These are phyloP conservation scores for Lasioglossum morio DNA, from an alignment of 2,888 invertebrate species.

Conservation along the genomic window DNA sequence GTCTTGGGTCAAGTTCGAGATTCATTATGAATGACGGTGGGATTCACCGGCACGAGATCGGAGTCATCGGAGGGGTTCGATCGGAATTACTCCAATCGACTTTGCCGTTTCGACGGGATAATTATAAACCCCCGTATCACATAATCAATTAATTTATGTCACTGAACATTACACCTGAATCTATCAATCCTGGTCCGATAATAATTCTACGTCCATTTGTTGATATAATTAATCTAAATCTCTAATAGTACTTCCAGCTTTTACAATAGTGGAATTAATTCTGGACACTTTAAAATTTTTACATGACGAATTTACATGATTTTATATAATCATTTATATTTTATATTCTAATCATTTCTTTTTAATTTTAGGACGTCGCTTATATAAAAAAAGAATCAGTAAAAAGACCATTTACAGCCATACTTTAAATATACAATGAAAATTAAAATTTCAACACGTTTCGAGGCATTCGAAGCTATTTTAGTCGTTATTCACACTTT, in stretches of 20 bases:
- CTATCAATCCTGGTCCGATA: background rate
- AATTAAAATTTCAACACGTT: no score
- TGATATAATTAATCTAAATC: background rate
- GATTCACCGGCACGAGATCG: conserved; percentile 7
- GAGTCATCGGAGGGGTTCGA: background rate
- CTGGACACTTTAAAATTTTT: no score
- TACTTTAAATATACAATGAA: no score
- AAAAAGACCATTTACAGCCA: no score
- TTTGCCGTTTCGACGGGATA: background rate
- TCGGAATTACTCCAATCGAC: background rate
- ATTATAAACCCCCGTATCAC: background rate
- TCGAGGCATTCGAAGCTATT: no score
- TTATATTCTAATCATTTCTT: no score
- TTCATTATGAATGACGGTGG: conserved; percentile 48
- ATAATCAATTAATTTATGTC: background rate
- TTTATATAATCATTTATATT: no score
- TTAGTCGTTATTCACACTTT: no score
- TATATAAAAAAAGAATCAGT: no score
- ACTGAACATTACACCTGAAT: background rate
- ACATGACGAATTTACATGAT: no score
- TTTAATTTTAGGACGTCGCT: no score
- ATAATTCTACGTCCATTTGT: no score
- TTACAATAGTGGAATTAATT: background rate
- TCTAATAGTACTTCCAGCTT: background rate
- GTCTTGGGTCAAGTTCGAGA: conserved; percentile 53